Base-by-base conservation (phyloP, 2,113 vertebrate genomes). In the Ellobius talpinus region DNA sequence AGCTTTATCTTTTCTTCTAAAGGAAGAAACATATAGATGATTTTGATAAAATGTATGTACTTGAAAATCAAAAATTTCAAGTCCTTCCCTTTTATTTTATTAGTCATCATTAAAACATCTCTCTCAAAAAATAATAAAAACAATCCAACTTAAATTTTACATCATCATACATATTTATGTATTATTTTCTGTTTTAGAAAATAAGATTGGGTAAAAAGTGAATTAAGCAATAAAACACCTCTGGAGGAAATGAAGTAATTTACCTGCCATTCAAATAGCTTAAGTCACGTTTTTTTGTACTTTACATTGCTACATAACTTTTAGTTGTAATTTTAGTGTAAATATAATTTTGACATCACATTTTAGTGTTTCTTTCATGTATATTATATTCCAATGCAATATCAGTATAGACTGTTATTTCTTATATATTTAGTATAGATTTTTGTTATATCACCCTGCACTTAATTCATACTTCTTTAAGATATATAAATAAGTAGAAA, bases 11-110 rank as follows among this genome's bases (percentile, higher is more conserved):
- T 84, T 42, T 13, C 55, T 82, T 66, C 33, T 26, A 58, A 55
- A 39, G 1, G 33, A 29, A 74, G 13, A n/a, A 45, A 33, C 17
- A 61, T 63, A 29, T 33, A 45, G 7, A 45, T 2, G n/a, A 5
- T 50, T 78, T 17, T 39, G 66, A 87, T 26, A 91, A n/a, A 90
- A 42, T 73, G 9, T 74, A 31, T 19, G 1, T 65, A 17, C 36
- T 85, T 58, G 0, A 7, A 96, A 91, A 72, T 74, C 73, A 79
- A 50, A 87, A 88, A 92, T 50, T 92, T 95, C 70, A 68, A 52
- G 50, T 26, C 50, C 29, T n/a, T 93, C 3, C 36, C 93, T 76
- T 81, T 39, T 39, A 90, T 29, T 4, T 72, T 29, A 42, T 90
- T 76, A 68, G 14, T 58, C 65, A 33, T 91, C 77, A 36, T 36